Evolutionary conservation across 2,888 invertebrate species (phyloP).

Genomic region (Calephelis perditalis): DNA sequence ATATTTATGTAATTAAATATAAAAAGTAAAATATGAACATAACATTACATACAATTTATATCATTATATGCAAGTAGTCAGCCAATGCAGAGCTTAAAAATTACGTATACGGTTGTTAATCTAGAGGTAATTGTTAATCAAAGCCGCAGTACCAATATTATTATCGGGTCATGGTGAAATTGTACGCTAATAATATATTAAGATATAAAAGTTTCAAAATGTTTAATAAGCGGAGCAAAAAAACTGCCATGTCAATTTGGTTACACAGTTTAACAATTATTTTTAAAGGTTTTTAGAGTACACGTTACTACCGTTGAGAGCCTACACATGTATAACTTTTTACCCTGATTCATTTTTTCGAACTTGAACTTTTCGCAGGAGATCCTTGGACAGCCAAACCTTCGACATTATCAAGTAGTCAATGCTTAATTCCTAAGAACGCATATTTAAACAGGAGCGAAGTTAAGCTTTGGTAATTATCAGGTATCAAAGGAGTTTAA

Average conservation of each 20-base stretch:
- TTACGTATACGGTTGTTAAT: not conserved
- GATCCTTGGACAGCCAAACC: too few species aligned
- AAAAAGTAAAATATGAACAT: too few species aligned
- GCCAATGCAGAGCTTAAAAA: too few species aligned
- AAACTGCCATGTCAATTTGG: constrained; percentile 11
- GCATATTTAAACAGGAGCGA: too few species aligned
- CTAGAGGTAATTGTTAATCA: not conserved
- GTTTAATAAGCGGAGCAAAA: constrained; percentile 12
- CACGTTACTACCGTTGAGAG: constrained; percentile 5
- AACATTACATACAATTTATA: too few species aligned
- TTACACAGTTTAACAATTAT: constrained; percentile 11
- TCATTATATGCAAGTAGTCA: too few species aligned
- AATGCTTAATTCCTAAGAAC: too few species aligned
- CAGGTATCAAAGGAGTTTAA: too few species aligned
- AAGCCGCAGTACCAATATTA: constrained; percentile 23
- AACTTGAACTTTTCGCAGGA: too few species aligned
- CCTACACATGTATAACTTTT: constrained; percentile 2
- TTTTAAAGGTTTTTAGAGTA: constrained; percentile 13
- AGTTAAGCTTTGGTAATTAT: too few species aligned
- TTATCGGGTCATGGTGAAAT: constrained; percentile 27
- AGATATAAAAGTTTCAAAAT: constrained; percentile 14
- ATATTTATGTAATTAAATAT: too few species aligned
- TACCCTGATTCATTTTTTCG: not conserved
- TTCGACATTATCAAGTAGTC: too few species aligned
- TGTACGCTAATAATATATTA: constrained; percentile 19